Evolutionary conservation across 1,140 invertebrate genomes (phyloP).

Genomic region (Hycleus cichorii): DNA sequence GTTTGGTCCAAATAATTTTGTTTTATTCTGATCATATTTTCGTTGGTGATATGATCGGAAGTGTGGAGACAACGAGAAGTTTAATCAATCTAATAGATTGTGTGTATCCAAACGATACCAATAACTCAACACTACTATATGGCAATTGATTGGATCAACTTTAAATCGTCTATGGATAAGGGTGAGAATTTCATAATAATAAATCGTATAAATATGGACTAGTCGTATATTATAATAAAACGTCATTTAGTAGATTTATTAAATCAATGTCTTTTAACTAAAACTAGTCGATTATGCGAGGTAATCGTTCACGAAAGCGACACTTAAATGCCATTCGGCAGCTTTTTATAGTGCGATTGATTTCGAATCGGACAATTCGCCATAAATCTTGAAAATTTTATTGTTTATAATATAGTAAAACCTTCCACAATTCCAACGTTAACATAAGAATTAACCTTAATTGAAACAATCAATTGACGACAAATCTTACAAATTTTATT

Average conservation of each 20-base stretch:
- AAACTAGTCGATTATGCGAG: slow-evolving; percentile 27
- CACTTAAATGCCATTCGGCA: slow-evolving; percentile 11
- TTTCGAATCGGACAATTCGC: not conserved
- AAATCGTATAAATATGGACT: slow-evolving; percentile 30
- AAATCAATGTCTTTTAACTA: slow-evolving; percentile 27
- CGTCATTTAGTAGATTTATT: slow-evolving; percentile 37
- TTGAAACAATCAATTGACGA: too few species aligned
- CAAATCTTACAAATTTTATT: too few species aligned
- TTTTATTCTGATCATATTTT: too few species aligned
- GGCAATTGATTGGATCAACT: too few species aligned
- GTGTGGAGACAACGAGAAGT: slow-evolving; percentile 12
- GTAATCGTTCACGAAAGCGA: slow-evolving; percentile 31
- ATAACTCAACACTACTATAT: too few species aligned
- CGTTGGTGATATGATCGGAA: too few species aligned
- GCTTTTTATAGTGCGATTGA: slow-evolving; percentile 27
- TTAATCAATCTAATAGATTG: slow-evolving; percentile 34
- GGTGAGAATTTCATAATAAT: slow-evolving; percentile 1
- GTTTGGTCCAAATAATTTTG: too few species aligned
- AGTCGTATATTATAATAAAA: slow-evolving; percentile 35
- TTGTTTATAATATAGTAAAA: too few species aligned
- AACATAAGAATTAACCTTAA: too few species aligned
- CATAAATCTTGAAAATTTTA: too few species aligned
- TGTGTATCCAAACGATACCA: slow-evolving; percentile 18
- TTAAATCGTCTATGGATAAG: too few species aligned
- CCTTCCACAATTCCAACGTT: too few species aligned